These are phyloP conservation scores for Drosophila neutralis DNA, from an alignment of 2,888 invertebrate species.

Conservation along the genomic window DNA sequence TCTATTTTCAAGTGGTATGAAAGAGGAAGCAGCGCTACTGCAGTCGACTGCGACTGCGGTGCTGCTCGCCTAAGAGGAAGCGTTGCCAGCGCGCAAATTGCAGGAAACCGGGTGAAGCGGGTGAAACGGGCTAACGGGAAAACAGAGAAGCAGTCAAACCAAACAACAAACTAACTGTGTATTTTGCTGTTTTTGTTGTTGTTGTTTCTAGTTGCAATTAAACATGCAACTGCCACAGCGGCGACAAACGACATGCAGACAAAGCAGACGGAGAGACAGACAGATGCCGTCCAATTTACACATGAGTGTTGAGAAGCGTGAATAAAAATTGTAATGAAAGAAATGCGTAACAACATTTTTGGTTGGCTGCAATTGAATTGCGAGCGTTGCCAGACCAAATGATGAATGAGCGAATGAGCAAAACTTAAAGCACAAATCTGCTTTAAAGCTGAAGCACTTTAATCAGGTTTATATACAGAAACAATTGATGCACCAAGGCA, in stretches of 20 bases:
- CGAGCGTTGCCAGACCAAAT: constrained; percentile 20
- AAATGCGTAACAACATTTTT: constrained; percentile 28
- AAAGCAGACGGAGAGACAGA: constrained; percentile 11
- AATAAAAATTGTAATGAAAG: constrained; percentile 20
- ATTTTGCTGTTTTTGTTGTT: constrained; percentile 5
- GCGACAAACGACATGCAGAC: constrained; percentile 27
- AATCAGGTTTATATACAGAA: neutral
- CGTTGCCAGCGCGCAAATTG: constrained; percentile 71
- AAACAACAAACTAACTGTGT: constrained; percentile 60
- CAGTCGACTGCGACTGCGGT: constrained; percentile 28
- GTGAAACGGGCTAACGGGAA: constrained; percentile 39
- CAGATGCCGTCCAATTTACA: constrained; percentile 63
- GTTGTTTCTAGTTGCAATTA: constrained; percentile 76
- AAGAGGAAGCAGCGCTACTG: constrained; percentile 47
- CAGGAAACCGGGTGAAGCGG: constrained; percentile 62
- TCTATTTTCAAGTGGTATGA: neutral
- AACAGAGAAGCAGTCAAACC: constrained; percentile 54
- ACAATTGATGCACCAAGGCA: neutral
- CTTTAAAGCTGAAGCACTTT: neutral
- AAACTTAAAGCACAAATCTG: constrained; percentile 3
- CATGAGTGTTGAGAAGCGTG: constrained; percentile 30
- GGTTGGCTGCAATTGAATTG: constrained; percentile 52
- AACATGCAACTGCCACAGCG: constrained; percentile 71
- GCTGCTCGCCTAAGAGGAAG: constrained; percentile 54
- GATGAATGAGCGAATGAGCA: neutral